phyloP scores from a whole-genome alignment of 1,140 invertebrate species.

The Hesperophylax magnus region DNA sequence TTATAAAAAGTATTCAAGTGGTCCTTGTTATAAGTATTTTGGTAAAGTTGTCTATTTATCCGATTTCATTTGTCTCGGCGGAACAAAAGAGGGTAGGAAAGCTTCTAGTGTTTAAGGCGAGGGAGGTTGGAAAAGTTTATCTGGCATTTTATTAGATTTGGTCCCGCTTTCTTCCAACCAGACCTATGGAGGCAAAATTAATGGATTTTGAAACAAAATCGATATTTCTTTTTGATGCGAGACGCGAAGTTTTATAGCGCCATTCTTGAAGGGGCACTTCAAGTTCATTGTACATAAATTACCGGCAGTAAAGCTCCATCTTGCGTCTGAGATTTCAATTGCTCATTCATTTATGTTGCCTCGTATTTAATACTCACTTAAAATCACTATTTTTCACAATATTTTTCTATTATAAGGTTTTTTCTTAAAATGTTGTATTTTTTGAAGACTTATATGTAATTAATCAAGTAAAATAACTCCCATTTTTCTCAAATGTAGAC shows the following conservation, averaged over 20 bases:
- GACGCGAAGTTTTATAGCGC: constrained; percentile 41
- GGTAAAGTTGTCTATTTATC: constrained; percentile 35
- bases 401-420: background rate
- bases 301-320: constrained; percentile 36
- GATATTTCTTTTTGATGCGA: constrained; percentile 51
- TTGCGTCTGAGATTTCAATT: constrained; percentile 21
- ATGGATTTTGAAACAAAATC: constrained; percentile 53
- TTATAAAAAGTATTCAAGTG: constrained; percentile 24
- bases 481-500: background rate
- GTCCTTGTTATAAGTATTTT: constrained; percentile 21
- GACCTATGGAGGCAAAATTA: constrained; percentile 39
- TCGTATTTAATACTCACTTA: background rate
- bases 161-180: constrained; percentile 14
- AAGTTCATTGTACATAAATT: constrained; percentile 48
- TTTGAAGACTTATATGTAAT: background rate
- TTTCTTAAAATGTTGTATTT: background rate
- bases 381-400: background rate
- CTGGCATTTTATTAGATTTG: constrained; percentile 47
- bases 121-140: constrained; percentile 39
- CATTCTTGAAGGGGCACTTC: constrained; percentile 23
- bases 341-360: constrained; percentile 20
- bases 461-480: background rate
- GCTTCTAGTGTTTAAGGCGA: constrained; percentile 25
- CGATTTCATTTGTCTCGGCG: constrained; percentile 44
- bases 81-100: constrained; percentile 15